These are phyloP conservation scores for Cataglyphis altisquamis DNA, from an alignment of 2,888 invertebrate species.

Conservation along the genomic window DNA sequence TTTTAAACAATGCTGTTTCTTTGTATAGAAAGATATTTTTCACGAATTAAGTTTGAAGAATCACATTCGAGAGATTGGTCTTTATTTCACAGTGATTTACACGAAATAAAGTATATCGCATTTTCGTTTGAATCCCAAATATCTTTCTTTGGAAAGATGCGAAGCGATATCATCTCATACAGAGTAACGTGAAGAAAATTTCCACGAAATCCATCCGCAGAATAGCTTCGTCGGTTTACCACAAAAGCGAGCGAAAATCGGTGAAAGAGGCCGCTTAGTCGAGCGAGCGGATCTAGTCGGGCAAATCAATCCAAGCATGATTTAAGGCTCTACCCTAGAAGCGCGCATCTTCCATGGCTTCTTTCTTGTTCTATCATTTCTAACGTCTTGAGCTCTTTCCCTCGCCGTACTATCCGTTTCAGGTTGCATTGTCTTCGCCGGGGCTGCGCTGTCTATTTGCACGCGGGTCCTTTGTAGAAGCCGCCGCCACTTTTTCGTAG, in stretches of 20 bases:
- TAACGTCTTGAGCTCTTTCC: conserved; percentile 64
- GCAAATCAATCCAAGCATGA: conserved; percentile 75
- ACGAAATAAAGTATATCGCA: neutral
- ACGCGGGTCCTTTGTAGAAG: conserved; percentile 78
- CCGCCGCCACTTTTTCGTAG: conserved; percentile 77
- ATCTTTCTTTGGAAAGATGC: conserved; percentile 4
- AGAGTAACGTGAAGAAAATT: neutral
- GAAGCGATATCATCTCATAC: conserved; percentile 4
- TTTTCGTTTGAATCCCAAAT: neutral
- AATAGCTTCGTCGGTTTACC: conserved; percentile 62
- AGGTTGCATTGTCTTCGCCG: conserved; percentile 80
- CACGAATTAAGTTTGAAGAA: neutral
- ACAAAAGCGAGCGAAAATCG: conserved; percentile 70
- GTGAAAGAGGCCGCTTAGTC: conserved; percentile 65
- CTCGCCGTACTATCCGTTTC: conserved; percentile 81
- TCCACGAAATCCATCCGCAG: conserved; percentile 38
- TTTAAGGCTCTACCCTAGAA: conserved; percentile 61
- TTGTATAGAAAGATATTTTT: neutral
- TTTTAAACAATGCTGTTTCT: neutral
- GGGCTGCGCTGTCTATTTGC: conserved; percentile 73
- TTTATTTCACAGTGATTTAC: conserved; percentile 9
- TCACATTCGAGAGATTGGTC: neutral
- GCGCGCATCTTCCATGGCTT: conserved; percentile 50
- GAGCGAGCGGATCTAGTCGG: conserved; percentile 58
- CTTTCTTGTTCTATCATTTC: conserved; percentile 66